Evolutionary conservation across 2,113 vertebrate species (phyloP).

Genomic region (Candoia aspera): DNA sequence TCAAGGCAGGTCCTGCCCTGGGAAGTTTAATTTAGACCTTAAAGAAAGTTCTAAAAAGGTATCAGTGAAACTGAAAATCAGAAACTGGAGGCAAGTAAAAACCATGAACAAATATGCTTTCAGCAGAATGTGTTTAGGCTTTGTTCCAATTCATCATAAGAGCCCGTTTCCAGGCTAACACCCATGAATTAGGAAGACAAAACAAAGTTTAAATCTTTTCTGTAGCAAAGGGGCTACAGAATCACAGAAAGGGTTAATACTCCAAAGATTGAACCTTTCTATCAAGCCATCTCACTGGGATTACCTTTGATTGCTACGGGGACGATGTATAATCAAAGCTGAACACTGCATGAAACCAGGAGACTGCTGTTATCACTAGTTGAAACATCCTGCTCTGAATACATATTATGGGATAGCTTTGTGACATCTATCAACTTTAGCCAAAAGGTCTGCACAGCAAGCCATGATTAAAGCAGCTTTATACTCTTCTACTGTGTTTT

Average conservation of each 20-base stretch:
- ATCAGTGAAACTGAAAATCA: background rate
- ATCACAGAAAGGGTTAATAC: background rate
- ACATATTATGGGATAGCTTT: background rate
- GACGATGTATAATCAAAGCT: background rate
- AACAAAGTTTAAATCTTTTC: background rate
- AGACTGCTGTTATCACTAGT: background rate
- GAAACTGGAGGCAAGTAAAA: background rate
- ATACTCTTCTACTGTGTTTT: background rate
- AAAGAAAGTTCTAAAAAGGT: background rate
- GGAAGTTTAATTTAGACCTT: background rate
- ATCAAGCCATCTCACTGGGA: slow-evolving; percentile 11
- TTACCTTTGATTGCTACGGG: slow-evolving; percentile 10
- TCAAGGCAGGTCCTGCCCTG: background rate
- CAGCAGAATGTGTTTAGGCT: background rate
- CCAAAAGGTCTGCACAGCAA: background rate
- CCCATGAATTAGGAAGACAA: background rate
- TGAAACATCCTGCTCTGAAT: background rate
- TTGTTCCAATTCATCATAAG: background rate
- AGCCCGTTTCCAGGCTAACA: background rate
- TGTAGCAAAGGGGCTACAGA: background rate
- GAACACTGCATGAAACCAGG: background rate
- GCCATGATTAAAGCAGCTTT: background rate
- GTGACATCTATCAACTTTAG: background rate
- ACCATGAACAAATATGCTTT: background rate
- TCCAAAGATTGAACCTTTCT: background rate